Conservation (phyloP, 2,113 vertebrate species). For the Castor canadensis region DNA sequence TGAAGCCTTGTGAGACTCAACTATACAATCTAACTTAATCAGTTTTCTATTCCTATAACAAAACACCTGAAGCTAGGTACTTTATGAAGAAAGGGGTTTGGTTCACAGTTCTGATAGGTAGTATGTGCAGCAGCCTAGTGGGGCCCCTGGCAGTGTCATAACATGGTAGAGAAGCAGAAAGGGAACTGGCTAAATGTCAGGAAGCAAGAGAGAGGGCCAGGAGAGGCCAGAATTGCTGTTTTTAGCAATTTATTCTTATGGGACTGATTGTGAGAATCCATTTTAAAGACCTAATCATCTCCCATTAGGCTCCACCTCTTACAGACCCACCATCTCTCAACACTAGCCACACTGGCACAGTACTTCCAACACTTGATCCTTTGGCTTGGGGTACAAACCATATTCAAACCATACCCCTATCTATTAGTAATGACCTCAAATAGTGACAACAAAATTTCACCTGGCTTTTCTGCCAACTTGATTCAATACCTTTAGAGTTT, state of each 20-base stretch:
- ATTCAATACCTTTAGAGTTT: neutral
- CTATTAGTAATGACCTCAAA: neutral
- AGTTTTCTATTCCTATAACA: neutral
- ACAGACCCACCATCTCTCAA: neutral
- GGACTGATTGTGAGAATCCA: neutral
- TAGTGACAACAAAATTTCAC: neutral
- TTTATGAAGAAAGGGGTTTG: neutral
- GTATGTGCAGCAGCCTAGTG: neutral
- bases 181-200: neutral
- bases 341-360: neutral
- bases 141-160: neutral
- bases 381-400: neutral
- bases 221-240: neutral
- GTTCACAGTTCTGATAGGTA: too few species aligned
- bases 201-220: neutral
- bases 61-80: neutral
- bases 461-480: neutral
- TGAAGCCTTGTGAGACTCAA: neutral
- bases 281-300: neutral
- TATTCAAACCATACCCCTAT: too few species aligned
- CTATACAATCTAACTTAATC: neutral
- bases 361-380: neutral
- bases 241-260: neutral
- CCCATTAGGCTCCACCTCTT: neutral
- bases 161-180: neutral